Evolutionary conservation across 2,797 vertebrate genomes (phyloP), one percentile per base, ranked within the genome.

Genomic region (Cirrhinus mrigala): DNA sequence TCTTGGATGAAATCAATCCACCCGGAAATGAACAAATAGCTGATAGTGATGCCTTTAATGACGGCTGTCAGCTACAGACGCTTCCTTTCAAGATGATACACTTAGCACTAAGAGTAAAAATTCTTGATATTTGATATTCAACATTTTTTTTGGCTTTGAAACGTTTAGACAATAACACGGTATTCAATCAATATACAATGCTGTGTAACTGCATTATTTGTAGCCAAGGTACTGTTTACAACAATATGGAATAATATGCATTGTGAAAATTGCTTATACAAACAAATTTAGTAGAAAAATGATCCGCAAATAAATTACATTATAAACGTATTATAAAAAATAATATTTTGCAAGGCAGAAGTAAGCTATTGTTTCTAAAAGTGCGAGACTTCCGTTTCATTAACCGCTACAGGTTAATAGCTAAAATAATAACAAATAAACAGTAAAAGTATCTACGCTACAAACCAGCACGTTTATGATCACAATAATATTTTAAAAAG

Each of bases 1-100:
- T 82, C 69, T 62, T 37, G 5, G 24, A 74, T 15, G 22, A 74
- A 83, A 74, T 64, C 81, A 64, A 75, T 83, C 70, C 70, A 74
- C 18, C 69, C 56, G 18, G 5, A 82, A 29, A 29, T 48, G 0
- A 73, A 82, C 37, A 82, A 27, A 81, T 54, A 24, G 50, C 64
- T 24, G 33, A 81, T 18, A 4, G 20, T n/a, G 46, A 20, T 18
- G 48, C 22, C 64, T 81, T 22, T 54, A 24, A 27, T 40, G 48
- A 68, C 29, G 24, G 24, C 60, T 16, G 62, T 64, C 27, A 29
- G 15, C 15, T 29, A 29, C 27, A 64, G 14, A 64, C 11, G n/a
- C 14, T 22, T 58, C 22, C 22, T 81, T 33, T 54, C 27, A 70
- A 14, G 1, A 24, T n/a, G 22, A 70, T 12, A n/a, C 64, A 56